Base-by-base conservation (phyloP, 2,113 vertebrate genomes). In the Pyrgilauda ruficollis region DNA sequence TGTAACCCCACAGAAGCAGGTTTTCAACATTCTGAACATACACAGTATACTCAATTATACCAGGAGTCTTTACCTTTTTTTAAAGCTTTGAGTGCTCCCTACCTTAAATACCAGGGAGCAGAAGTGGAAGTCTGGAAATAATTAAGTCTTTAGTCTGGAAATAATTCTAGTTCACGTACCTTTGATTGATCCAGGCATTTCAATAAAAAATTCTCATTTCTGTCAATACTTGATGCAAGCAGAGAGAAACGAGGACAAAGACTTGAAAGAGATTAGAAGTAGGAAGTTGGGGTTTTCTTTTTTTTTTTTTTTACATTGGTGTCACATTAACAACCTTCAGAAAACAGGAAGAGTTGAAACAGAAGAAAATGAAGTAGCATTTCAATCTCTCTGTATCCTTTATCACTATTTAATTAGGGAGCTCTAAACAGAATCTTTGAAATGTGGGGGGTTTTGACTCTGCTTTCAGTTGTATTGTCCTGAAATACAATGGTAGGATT, bases 281-380 rank as follows among this genome's bases (percentile, higher is more conserved):
- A 97, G 98, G 97, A 98, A 98, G 98, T 97, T 68, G 70, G 1
- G 20, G 53, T 78, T 91, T 77, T 94, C 33, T 62, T 44, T 80
- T 87, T 87, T 79, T 87, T 86, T 80, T 89, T 97, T 96, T 93
- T 79, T 75, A 81, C 79, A 33, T 89, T 66, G 81, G 78, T 83
- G 79, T 90, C 94, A 95, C 89, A 46, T 95, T 62, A 90, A 93
- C 95, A 95, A 94, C 91, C 77, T 85, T 93, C 62, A 90, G 86
- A 97, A 98, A 98, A 98, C 97, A 98, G 98, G 98, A 98, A 98
- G 97, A 96, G 88, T 74, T 15, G 85, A 95, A 78, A 52, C 92
- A 75, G 91, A 58, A 86, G 70, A 85, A 96, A 89, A 95, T 24
- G 55, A 91, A 96, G 68, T 55, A 55, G 35, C 52, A 27, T 93